These are phyloP conservation scores for Corvus moneduloides DNA, from an alignment of 2,113 vertebrate species.

Conservation along the genomic window DNA sequence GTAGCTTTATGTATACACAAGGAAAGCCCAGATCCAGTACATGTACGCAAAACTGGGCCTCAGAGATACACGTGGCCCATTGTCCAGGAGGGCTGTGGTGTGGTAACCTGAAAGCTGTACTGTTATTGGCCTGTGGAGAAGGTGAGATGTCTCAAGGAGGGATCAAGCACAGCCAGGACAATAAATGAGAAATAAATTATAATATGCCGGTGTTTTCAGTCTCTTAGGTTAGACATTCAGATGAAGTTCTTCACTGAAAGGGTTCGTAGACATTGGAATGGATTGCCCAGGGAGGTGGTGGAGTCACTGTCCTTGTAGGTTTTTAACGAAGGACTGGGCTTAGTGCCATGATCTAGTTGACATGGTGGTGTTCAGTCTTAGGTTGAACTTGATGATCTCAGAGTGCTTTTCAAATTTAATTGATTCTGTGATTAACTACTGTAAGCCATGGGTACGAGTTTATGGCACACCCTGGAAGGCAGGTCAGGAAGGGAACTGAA, in stretches of 20 bases:
- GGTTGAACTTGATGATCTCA: not conserved
- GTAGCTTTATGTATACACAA: rapidly evolving
- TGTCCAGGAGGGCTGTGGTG: no score
- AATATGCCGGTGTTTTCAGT: not conserved
- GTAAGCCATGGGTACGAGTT: not conserved
- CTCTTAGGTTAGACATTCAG: not conserved
- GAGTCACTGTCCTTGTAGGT: not conserved
- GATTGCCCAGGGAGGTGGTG: not conserved
- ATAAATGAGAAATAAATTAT: not conserved
- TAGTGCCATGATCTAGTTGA: not conserved
- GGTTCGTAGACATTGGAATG: not conserved
- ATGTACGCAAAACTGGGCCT: rapidly evolving
- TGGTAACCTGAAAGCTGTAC: not conserved
- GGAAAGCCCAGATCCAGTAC: not conserved
- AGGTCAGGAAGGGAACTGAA: not conserved
- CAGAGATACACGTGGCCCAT: rapidly evolving
- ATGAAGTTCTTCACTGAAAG: not conserved
- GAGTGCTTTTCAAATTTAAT: not conserved
- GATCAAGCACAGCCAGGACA: not conserved
- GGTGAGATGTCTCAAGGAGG: not conserved
- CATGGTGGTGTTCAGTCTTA: not conserved
- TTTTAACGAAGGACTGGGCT: not conserved
- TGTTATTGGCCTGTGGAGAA: not conserved
- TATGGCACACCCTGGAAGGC: not conserved
- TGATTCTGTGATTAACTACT: not conserved